Evolutionary conservation across 2,113 vertebrate genomes (phyloP).

Genomic region (Boleophthalmus pectinirostris): DNA sequence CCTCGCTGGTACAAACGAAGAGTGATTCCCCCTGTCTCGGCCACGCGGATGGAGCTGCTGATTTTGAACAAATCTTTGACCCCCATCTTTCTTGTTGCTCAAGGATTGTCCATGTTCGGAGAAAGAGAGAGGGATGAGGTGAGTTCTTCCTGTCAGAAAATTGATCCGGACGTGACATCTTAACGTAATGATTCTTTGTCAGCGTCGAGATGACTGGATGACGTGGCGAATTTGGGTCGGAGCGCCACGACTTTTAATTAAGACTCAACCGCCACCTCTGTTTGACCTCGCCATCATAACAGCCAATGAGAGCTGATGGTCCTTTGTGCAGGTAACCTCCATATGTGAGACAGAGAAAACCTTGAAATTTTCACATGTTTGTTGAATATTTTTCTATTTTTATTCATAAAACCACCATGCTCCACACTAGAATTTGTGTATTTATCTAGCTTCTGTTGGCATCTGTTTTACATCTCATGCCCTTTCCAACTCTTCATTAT

Average conservation of each 20-base stretch:
- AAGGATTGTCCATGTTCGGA: slow-evolving; percentile 62
- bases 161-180: slow-evolving; percentile 77
- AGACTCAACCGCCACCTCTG: slow-evolving; percentile 55
- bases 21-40: slow-evolving; percentile 68
- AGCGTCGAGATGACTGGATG: slow-evolving; percentile 69
- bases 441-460: background rate
- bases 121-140: slow-evolving; percentile 49
- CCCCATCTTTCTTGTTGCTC: slow-evolving; percentile 69
- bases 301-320: slow-evolving; percentile 30
- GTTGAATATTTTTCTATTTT: slow-evolving; percentile 6
- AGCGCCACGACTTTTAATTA: slow-evolving; percentile 73
- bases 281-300: slow-evolving; percentile 62
- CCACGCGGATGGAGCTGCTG: slow-evolving; percentile 63
- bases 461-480: background rate
- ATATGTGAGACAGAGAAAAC: slow-evolving; percentile 38
- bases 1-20: slow-evolving; percentile 80
- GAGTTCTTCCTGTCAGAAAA: slow-evolving; percentile 75
- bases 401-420: slow-evolving; percentile 6
- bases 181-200: slow-evolving; percentile 78
- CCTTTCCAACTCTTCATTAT: background rate
- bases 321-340: slow-evolving; percentile 42
- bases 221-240: slow-evolving; percentile 58
- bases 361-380: slow-evolving; percentile 36
- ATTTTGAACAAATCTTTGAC: slow-evolving; percentile 78
- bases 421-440: slow-evolving; percentile 1